Base-by-base conservation (phyloP, 2,888 invertebrate species). In the Druceiella hillmani region DNA sequence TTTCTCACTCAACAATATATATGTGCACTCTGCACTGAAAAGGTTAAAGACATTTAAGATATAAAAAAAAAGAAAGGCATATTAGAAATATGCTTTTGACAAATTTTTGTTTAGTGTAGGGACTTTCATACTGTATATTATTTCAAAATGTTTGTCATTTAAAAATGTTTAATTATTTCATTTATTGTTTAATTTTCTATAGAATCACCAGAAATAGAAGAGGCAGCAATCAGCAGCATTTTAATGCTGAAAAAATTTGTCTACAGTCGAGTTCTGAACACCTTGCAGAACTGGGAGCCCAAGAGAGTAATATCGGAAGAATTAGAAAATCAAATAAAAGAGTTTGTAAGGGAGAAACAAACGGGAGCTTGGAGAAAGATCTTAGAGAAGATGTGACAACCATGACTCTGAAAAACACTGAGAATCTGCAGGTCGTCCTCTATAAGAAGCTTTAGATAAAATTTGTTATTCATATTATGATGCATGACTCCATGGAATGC, bases 141-240 rank as follows among this genome's bases (percentile, higher is more conserved):
- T 3, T 16, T 9, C 10, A 5, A 14, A 15, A 16, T 14, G 31
- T 17, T 10, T 14, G 10, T 13, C 3, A 13, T 17, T 4, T 15
- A n/a, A 28, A n/a, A 9, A 11, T 11, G 26, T 29, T 36, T 43
- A 36, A 22, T 36, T 31, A 15, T 10, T 24, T 3, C 17, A 20
- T 27, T 16, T 22, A 31, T 15, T 22, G 33, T 5, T 12, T 36
- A 11, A 33, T 40, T 35, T 40, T 35, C 65, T 64, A 37, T 54
- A 71, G 71, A 55, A 16, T 54, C 61, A 2, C 53, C 47, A 11
- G 38, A 50, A 35, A 55, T 64, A 44, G 55, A 63, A 46, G 69
- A 71, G 54, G 66, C 67, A 1, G 57, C 64, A 14, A 50, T 63
- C 13, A 55, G 52, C 2, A 66, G 66, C 53, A 51, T 72, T 34